Evolutionary conservation across 1,140 invertebrate species (phyloP), one percentile per base, ranked within the genome.

Genomic region (Pseudomyrmex dendroicus): DNA sequence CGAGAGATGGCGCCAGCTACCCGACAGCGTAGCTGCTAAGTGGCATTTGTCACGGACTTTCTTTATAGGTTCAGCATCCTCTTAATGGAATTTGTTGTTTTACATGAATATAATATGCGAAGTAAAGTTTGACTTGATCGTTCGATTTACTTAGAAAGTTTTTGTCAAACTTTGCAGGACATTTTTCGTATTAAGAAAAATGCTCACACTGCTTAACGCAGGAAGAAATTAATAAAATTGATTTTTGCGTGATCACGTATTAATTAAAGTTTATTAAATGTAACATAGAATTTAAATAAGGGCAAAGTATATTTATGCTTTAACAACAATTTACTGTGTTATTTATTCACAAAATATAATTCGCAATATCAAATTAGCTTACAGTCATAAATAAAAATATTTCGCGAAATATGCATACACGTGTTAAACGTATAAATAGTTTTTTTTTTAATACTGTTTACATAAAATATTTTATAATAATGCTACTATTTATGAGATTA

Each of bases 291-390:
- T 50, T 35, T 10, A 15, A 50, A 2, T 20, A 13, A 52, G 5
- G 8, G 20, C 1, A 17, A 7, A 59, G 9, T 48, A 61, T 59
- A 59, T 46, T 59, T 46, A 8, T 46, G 10, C n/a, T 25, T 25
- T 15, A 13, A 62, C 9, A 4, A 48, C n/a, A 61, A 62, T 73
- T 73, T 35, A 50, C 20, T 48, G 15, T 15, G 35, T 61, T 52
- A 50, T 73, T 61, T 54, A 73, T 13, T 57, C 12, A 1, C n/a
- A 13, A 72, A 72, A n/a, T 44, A 12, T 57, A 72, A 57, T 57
- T 56, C 13, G 22, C 10, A 25, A 72, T 72, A 72, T 57, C 25
- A 54, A 20, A 72, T 72, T 57, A 56, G 22, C 10, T 56, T 70
- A 57, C 1, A 35, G 35, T 35, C 22, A 70, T 70, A 35, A 56